Evolutionary conservation across 1,140 invertebrate species (phyloP), one percentile per base, ranked within the genome.

Genomic region (Bombus difficillimus): DNA sequence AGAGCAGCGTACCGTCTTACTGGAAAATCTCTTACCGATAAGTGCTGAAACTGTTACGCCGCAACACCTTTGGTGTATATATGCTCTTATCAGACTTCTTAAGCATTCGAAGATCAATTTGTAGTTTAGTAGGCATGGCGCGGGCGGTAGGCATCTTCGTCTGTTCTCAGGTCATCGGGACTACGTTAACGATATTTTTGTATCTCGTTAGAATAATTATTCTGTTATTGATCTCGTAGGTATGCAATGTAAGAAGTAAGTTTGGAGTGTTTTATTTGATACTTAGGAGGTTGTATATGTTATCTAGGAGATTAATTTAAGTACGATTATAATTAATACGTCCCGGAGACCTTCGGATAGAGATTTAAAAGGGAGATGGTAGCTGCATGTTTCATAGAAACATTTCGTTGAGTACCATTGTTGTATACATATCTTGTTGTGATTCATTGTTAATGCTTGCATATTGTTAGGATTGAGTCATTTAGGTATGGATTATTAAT

Each of bases 361-460:
- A 94, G 90, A 93, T 94, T 93, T 88, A 89, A 91, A 93, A 91
- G 91, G 89, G 93, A 93, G 92, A 93, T 94, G 93, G 93, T 94
- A 93, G 93, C 92, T 94, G 93, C 93, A 93, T 91, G 91, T 93
- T 91, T 93, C 90, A 93, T 92, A 94, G 91, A 92, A 94, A 94
- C 89, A 94, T 94, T 91, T 93, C 92, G 93, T 94, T 93, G 89
- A 94, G 92, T 95, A 95, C 92, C 93, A 95, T 94, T 94, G 91
- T 93, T 95, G 94, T 95, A 95, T 95, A 94, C 94, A 94, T 94
- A 95, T 95, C 92, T 95, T 95, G 94, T 95, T 95, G 94, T 95
- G 93, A 95, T 95, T 95, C 95, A 95, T 95, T 95, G 95, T 95
- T 95, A 95, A 95, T 95, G 95, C 95, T 95, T 95, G 95, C 94